Conservation (phyloP, 2,113 vertebrate genomes). For the Trematocara stigmaticum region DNA sequence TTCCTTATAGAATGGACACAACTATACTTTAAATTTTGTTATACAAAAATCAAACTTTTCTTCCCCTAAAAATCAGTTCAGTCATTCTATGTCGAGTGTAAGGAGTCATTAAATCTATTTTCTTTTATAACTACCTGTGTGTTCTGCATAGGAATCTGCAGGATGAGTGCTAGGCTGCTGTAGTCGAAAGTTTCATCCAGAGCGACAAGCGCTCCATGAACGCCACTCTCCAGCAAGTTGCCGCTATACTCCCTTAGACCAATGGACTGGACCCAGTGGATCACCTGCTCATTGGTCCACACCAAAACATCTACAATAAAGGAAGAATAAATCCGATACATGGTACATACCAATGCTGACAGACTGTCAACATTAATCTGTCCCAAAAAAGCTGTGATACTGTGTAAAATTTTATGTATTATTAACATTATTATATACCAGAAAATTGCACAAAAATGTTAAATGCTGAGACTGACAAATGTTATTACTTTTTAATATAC, state of each 20-base stretch:
- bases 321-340: background rate
- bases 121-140: slow-evolving; percentile 79
- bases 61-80: background rate
- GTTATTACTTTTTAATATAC: background rate
- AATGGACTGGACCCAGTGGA: slow-evolving; percentile 91
- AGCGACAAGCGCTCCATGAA: slow-evolving; percentile 87
- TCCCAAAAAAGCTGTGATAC: background rate
- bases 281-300: slow-evolving; percentile 96
- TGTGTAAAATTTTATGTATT: background rate
- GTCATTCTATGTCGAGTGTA: background rate
- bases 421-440: background rate
- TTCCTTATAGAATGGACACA: background rate
- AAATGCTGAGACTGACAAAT: background rate
- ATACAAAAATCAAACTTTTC: background rate
- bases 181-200: slow-evolving; percentile 95
- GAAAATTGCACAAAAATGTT: background rate
- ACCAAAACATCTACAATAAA: slow-evolving; percentile 83
- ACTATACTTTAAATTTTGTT: background rate
- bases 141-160: slow-evolving; percentile 97
- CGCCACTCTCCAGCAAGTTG: slow-evolving; percentile 87
- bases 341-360: background rate
- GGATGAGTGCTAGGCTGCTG: slow-evolving; percentile 88
- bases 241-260: slow-evolving; percentile 89
- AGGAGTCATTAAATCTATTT: background rate
- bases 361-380: background rate